phyloP scores from a whole-genome alignment of 2,888 invertebrate species.

The Antitype chi region DNA sequence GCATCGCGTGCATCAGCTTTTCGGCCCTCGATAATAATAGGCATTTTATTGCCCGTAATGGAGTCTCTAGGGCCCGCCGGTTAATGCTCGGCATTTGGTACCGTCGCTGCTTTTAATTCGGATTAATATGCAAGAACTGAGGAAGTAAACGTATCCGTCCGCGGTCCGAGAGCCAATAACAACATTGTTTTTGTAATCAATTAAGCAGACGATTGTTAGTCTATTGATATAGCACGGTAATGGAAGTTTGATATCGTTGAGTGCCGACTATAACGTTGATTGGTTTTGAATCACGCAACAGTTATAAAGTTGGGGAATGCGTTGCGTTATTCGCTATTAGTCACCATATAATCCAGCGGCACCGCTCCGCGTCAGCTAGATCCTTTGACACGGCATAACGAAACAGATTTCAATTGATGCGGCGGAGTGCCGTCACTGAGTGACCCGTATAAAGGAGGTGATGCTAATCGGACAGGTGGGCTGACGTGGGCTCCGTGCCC shows the following conservation, averaged over 20 bases:
- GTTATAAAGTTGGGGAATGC: slow-evolving; percentile 72
- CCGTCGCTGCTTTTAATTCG: slow-evolving; percentile 86
- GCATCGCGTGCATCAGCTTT: slow-evolving; percentile 91
- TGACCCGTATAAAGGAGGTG: slow-evolving; percentile 87
- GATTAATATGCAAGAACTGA: slow-evolving; percentile 85
- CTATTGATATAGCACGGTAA: slow-evolving; percentile 80
- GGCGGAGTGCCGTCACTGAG: slow-evolving; percentile 76
- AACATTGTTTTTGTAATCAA: slow-evolving; percentile 86
- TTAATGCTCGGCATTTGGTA: slow-evolving; percentile 85
- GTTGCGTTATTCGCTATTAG: slow-evolving; percentile 77
- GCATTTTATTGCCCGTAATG: slow-evolving; percentile 90
- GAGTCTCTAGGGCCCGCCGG: slow-evolving; percentile 89
- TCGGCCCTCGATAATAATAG: slow-evolving; percentile 91
- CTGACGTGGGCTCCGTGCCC: slow-evolving; percentile 78
- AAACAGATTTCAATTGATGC: slow-evolving; percentile 88
- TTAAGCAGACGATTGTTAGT: slow-evolving; percentile 81
- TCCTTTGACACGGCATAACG: slow-evolving; percentile 87
- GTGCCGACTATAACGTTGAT: slow-evolving; percentile 85
- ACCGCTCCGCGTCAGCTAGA: slow-evolving; percentile 83
- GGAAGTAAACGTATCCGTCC: slow-evolving; percentile 75
- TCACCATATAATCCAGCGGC: slow-evolving; percentile 84
- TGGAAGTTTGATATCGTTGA: slow-evolving; percentile 83
- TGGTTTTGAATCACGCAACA: slow-evolving; percentile 84
- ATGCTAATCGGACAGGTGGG: slow-evolving; percentile 90
- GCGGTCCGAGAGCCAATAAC: slow-evolving; percentile 57